Conservation (phyloP, 2,113 vertebrate species). For the Burhinus oedicnemus region DNA sequence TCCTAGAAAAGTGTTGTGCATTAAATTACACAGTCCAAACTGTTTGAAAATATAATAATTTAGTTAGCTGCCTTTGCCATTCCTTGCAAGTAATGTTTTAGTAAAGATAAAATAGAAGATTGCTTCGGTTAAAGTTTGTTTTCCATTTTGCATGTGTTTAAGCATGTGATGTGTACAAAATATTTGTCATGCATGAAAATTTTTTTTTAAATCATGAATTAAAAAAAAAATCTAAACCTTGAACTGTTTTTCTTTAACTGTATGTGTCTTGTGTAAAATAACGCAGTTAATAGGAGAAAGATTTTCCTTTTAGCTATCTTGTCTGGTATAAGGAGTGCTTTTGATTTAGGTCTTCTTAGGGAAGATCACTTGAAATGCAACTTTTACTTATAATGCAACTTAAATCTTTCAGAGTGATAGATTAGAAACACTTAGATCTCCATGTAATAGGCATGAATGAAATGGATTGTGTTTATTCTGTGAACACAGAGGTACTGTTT, state of each 20-base stretch:
- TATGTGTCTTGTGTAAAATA: background rate
- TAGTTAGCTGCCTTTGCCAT: background rate
- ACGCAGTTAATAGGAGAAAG: background rate
- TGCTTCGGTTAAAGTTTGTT: background rate
- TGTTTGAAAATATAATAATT: background rate
- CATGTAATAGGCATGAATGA: background rate
- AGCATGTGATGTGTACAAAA: background rate
- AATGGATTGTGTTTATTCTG: background rate
- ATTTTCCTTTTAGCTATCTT: background rate
- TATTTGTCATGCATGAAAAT: background rate
- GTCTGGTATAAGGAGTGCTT: background rate
- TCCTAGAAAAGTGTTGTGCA: background rate
- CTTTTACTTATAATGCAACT: background rate
- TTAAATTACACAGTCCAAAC: background rate
- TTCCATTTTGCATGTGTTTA: background rate
- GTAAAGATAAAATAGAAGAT: background rate
- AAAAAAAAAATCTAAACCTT: background rate
- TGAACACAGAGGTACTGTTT: background rate
- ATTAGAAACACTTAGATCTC: background rate
- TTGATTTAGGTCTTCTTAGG: background rate
- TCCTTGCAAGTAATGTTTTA: background rate
- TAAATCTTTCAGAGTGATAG: background rate
- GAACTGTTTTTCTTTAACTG: background rate
- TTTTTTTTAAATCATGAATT: background rate
- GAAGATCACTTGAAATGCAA: background rate